These are phyloP conservation scores for Cololabis saira DNA, from an alignment of 2,113 vertebrate species.

Conservation along the genomic window DNA sequence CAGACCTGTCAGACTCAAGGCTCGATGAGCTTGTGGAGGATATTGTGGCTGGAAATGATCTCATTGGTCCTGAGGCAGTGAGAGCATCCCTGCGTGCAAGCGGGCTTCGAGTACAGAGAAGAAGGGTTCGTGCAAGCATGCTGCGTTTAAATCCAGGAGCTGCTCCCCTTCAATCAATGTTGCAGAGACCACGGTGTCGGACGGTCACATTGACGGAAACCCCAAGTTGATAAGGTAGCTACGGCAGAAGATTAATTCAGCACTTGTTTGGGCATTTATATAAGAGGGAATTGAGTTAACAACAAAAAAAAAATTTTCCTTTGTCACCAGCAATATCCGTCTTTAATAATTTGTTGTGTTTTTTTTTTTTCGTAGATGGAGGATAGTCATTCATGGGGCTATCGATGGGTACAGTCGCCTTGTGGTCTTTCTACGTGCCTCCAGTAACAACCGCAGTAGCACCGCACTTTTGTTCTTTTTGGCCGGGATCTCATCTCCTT, in stretches of 20 bases:
- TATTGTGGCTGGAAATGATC: not conserved
- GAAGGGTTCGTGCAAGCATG: too few species aligned
- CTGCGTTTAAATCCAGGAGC: conserved; percentile 6
- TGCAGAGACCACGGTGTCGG: not conserved
- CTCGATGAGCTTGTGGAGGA: not conserved
- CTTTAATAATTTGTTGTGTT: too few species aligned
- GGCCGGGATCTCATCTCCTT: too few species aligned
- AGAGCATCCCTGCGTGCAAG: too few species aligned
- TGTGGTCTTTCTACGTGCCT: not conserved
- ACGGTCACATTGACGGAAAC: not conserved
- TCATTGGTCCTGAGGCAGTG: not conserved
- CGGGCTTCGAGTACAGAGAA: too few species aligned
- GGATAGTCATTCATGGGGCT: conserved; percentile 4
- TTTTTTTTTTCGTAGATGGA: not conserved
- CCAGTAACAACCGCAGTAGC: conserved; percentile 3
- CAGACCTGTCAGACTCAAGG: not conserved
- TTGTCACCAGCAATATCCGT: not conserved
- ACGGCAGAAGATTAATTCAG: not conserved
- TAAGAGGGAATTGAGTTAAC: too few species aligned
- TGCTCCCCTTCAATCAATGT: not conserved
- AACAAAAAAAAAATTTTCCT: too few species aligned
- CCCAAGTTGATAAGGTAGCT: not conserved
- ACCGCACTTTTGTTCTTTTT: too few species aligned
- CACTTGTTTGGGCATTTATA: not conserved
- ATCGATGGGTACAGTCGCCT: not conserved